Evolutionary conservation across 2,888 invertebrate species (phyloP).

Genomic region (Sussaba pulchella): DNA sequence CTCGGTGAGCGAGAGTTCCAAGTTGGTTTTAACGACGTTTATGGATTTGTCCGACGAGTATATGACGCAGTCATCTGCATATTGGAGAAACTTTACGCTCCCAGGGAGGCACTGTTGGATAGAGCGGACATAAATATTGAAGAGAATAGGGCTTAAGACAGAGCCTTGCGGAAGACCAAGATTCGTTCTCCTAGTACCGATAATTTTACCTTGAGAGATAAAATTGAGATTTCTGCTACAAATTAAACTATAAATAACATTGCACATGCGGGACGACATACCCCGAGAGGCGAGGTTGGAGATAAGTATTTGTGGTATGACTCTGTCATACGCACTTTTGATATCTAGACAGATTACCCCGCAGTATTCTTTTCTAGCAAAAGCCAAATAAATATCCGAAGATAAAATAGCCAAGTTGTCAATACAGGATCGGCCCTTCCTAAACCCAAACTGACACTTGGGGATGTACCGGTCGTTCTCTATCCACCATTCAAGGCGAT

Average conservation of each 20-base stretch:
- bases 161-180: not conserved
- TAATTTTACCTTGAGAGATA: too few species aligned
- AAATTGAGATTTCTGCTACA: too few species aligned
- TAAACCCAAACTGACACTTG: conserved; percentile 51
- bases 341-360: too few species aligned
- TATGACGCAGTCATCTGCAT: not conserved
- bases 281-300: not conserved
- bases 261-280: too few species aligned
- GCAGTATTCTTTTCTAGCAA: not conserved
- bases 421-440: conserved; percentile 39
- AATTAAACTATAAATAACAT: too few species aligned
- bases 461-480: conserved; percentile 49
- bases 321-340: too few species aligned
- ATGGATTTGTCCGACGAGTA: not conserved
- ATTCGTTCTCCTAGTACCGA: too few species aligned
- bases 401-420: not conserved
- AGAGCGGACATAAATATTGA: not conserved
- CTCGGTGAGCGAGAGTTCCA: not conserved
- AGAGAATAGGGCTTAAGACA: not conserved
- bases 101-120: too few species aligned
- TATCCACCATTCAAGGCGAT: conserved; percentile 58
- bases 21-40: not conserved
- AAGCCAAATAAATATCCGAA: too few species aligned
- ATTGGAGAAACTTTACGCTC: not conserved
- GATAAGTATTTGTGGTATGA: too few species aligned